Conservation (phyloP, 2,113 vertebrate genomes). For the Loxodonta africana region DNA sequence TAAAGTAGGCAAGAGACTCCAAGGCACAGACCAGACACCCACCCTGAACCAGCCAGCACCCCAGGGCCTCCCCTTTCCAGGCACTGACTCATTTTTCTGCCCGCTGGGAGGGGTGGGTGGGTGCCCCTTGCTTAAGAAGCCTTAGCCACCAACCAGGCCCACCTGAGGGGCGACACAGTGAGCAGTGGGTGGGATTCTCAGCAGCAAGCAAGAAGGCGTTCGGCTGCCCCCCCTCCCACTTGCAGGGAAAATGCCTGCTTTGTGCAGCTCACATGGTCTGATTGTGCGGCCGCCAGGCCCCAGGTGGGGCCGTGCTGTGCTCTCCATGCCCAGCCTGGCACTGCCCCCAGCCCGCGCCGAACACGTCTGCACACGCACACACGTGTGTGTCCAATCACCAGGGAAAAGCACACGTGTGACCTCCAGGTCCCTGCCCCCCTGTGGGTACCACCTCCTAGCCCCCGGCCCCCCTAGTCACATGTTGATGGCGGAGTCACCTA, state of each 20-base stretch:
- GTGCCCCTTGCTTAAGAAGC: not conserved
- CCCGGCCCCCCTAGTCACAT: not conserved
- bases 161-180: not conserved
- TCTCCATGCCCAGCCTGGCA: constrained; percentile 77
- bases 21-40: not conserved
- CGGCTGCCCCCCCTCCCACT: constrained; percentile 23
- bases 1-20: not conserved
- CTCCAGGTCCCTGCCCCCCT: not conserved
- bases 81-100: not conserved
- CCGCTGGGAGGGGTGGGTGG: not conserved
- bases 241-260: constrained; percentile 72
- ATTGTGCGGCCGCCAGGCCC: constrained; percentile 62
- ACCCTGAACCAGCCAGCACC: not conserved
- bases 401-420: not conserved
- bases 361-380: not conserved
- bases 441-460: not conserved
- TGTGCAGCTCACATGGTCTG: constrained; percentile 68
- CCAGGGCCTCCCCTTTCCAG: not conserved
- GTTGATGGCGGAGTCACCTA: not conserved
- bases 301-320: constrained; percentile 60
- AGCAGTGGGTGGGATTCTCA: not conserved
- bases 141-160: not conserved
- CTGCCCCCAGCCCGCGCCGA: constrained; percentile 18
- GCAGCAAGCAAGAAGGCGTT: not conserved
- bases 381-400: not conserved